Evolutionary conservation across 2,888 invertebrate species (phyloP), one percentile per base, ranked within the genome.

Genomic region (Perizoma affinitatum): DNA sequence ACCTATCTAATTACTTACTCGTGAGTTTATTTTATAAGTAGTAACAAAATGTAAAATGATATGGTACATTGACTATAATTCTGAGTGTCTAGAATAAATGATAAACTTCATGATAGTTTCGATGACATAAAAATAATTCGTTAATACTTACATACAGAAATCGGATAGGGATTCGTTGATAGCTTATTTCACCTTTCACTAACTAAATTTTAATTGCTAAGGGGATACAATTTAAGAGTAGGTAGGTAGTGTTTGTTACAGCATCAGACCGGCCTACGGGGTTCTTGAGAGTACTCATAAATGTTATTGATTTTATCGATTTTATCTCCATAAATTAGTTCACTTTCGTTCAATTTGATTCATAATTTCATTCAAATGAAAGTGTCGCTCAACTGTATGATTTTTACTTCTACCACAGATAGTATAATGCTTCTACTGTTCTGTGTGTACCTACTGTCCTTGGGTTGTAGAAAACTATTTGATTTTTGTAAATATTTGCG

Each of bases 21-120:
- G 69, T 74, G 70, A 2, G 22, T 22, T 22, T 22, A 22, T 22
- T 73, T 69, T 72, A 78, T 75, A 79, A 73, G 74, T 78, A 73
- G 75, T 85, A 90, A 90, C 88, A 84, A 79, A 89, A 87, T 74
- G 71, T 81, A 87, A 90, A 90, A 92, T 90, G 91, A 91, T 92
- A 92, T 92, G 91, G 87, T 90, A 87, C 84, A 85, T 88, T 85
- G 86, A 90, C 88, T 90, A 90, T 22, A 86, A 79, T 76, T 75
- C 76, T 72, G 70, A 80, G 80, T 78, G 74, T 78, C 75, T 75
- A 75, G 73, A 76, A 71, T 71, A 75, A 75, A 76, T 69, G 64
- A 64, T 60, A 55, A 35, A 49, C 3, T 42, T 43, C 45, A 57
- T 49, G 38, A 54, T 54, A 50, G 48, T 61, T 45, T 45, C 10